Evolutionary conservation across 2,888 invertebrate species (phyloP), one percentile per base, ranked within the genome.

Genomic region (Busseola fusca): DNA sequence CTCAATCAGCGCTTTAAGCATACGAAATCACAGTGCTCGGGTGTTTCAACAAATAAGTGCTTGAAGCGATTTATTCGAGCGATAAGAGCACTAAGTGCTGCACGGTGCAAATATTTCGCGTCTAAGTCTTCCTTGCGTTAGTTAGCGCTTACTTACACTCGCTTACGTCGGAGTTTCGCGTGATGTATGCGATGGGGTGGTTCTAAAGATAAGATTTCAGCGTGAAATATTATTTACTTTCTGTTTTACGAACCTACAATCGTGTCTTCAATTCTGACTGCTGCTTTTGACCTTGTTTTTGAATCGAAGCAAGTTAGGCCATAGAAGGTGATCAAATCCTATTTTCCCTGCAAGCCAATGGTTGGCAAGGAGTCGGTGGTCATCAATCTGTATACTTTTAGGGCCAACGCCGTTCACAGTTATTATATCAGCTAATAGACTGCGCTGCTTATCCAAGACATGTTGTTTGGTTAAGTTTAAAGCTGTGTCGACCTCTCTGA

Each of bases 91-190:
- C 88, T 92, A 93, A 93, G 91, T 93, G 93, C 91, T 89, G 88
- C 90, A 85, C 90, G 85, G 89, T 88, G 91, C 91, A 91, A 92
- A 93, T 93, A 93, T 92, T 91, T 92, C 91, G 88, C 89, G 87
- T 83, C 84, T 80, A 84, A 92, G 91, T 93, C 91, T 92, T 91
- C 90, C 91, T 89, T 85, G 91, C 92, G 92, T 93, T 93, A 93
- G 93, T 93, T 93, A 92, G 91, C 92, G 91, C 92, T 92, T 91
- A 92, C 90, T 91, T 85, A 86, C 85, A 76, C 81, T 80, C 86
- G 83, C 80, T 86, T 82, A 80, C 85, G 78, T 64, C 52, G 82
- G 81, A 86, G 86, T 86, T 86, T 80, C 81, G 72, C 78, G 85
- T 85, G 85, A 86, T 83, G 75, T 83, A 84, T 85, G 78, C 40